Percentiles rank a stretch among this genome's conserved stretches.
These are phyloP conservation scores for Blastobasis adustella DNA, from an alignment of 2,888 invertebrate species.

Conservation along the genomic window DNA sequence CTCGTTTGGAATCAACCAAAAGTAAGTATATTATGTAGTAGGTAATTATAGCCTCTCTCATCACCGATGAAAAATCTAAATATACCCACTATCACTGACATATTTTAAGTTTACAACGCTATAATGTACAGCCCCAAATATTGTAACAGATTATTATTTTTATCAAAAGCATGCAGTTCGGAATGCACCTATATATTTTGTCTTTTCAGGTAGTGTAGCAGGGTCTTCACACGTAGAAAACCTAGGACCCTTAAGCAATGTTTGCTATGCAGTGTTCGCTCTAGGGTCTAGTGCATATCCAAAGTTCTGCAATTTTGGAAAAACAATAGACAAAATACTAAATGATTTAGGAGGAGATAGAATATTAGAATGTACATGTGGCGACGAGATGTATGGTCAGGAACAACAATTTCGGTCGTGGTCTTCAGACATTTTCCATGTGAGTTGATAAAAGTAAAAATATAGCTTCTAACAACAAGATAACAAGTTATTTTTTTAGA, in stretches of 20 bases:
- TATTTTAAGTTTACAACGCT: not conserved
- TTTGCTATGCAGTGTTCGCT: slow-evolving; percentile 94
- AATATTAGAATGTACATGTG: slow-evolving; percentile 84
- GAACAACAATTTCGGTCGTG: slow-evolving; percentile 93
- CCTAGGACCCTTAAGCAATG: slow-evolving; percentile 91
- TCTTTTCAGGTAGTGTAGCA: slow-evolving; percentile 77
- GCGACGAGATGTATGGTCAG: slow-evolving; percentile 96
- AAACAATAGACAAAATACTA: slow-evolving; percentile 91
- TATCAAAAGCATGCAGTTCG: not conserved
- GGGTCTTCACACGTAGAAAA: slow-evolving; percentile 84
- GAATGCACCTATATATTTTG: not conserved
- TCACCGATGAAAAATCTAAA: not conserved
- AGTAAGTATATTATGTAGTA: slow-evolving; percentile 40
- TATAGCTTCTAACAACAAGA: too few species aligned
- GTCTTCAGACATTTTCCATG: slow-evolving; percentile 91
- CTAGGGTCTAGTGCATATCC: slow-evolving; percentile 97
- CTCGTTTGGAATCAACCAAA: slow-evolving; percentile 69
- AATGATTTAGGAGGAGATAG: slow-evolving; percentile 93
- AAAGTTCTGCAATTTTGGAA: slow-evolving; percentile 95
- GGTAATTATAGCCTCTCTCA: not conserved
- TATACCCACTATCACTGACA: not conserved
- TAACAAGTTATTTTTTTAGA: too few species aligned
- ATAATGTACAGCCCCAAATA: not conserved
- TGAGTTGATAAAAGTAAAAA: slow-evolving; percentile 42
- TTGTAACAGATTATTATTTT: not conserved